A percentile compares a stretch with the other conserved stretches of the same genome.
These are phyloP conservation scores for Orientallactaga sibirica DNA, from an alignment of 2,797 vertebrate species.

Conservation along the genomic window DNA sequence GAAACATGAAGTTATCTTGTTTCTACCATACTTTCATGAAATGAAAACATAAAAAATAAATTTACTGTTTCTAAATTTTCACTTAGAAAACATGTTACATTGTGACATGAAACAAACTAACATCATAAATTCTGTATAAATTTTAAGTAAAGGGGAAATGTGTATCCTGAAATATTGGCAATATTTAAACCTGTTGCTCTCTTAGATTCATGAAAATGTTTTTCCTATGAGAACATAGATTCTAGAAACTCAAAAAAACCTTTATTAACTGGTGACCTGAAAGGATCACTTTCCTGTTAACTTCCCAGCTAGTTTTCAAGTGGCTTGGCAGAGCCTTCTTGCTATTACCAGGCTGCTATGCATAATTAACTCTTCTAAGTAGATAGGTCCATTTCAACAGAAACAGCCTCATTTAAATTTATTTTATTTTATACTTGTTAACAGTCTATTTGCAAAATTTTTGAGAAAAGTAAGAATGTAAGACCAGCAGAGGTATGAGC, in stretches of 20 bases:
- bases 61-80: constrained; percentile 58
- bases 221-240: constrained; percentile 77
- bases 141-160: neutral
- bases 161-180: constrained; percentile 76
- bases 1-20: constrained; percentile 74
- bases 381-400: constrained; percentile 46
- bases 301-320: constrained; percentile 72
- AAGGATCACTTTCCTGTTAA: constrained; percentile 65
- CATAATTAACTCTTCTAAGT: constrained; percentile 65
- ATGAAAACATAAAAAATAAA: constrained; percentile 73
- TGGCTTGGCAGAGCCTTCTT: constrained; percentile 42
- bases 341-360: constrained; percentile 23
- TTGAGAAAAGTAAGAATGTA: constrained; percentile 47
- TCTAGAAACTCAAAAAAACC: constrained; percentile 71
- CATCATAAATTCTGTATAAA: constrained; percentile 62
- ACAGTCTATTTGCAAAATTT: constrained; percentile 54
- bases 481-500: constrained; percentile 12
- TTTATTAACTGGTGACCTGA: constrained; percentile 69
- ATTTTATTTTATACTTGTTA: constrained; percentile 44
- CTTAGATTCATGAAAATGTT: constrained; percentile 71
- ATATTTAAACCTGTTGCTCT: constrained; percentile 35
- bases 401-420: constrained; percentile 53
- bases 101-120: constrained; percentile 6
- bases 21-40: constrained; percentile 55
- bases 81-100: constrained; percentile 75